A percentile compares a stretch with the other conserved stretches of the same genome.
These are phyloP conservation scores for Hycleus cichorii DNA, from an alignment of 1,140 invertebrate species.

Conservation along the genomic window DNA sequence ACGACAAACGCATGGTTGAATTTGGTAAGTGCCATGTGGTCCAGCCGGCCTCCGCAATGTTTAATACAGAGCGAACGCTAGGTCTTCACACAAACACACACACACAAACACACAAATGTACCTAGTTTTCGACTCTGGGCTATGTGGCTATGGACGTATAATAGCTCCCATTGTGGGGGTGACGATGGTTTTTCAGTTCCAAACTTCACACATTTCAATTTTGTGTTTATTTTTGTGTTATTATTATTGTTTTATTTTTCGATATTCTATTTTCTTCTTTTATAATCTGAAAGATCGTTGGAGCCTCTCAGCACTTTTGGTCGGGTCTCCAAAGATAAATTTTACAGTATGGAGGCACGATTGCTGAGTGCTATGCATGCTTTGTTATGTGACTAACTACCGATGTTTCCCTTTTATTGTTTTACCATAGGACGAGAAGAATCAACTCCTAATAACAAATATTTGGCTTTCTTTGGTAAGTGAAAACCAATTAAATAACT, in stretches of 20 bases:
- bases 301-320: slow-evolving; percentile 6
- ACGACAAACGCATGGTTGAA: slow-evolving; percentile 95
- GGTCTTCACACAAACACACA: slow-evolving; percentile 6
- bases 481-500: slow-evolving; percentile 50
- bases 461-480: slow-evolving; percentile 84
- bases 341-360: background rate
- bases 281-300: slow-evolving; percentile 5
- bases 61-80: slow-evolving; percentile 32
- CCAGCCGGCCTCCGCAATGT: slow-evolving; percentile 35
- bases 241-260: too few relatives aligned
- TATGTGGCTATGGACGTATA: slow-evolving; percentile 40
- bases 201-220: background rate
- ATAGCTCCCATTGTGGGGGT: slow-evolving; percentile 19
- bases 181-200: slow-evolving; percentile 9
- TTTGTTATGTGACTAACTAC: slow-evolving; percentile 48
- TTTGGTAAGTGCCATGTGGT: slow-evolving; percentile 80
- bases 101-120: too few relatives aligned
- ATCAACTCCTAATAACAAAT: slow-evolving; percentile 82
- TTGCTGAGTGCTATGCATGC: slow-evolving; percentile 32
- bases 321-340: background rate
- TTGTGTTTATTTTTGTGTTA: background rate
- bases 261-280: too few relatives aligned
- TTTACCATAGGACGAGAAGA: slow-evolving; percentile 43
- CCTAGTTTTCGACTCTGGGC: slow-evolving; percentile 35
- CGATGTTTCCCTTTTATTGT: slow-evolving; percentile 58